Percentiles rank a stretch among this genome's conserved stretches.
These are phyloP conservation scores for Hyaena hyaena DNA, from an alignment of 2,113 vertebrate species.

Conservation along the genomic window DNA sequence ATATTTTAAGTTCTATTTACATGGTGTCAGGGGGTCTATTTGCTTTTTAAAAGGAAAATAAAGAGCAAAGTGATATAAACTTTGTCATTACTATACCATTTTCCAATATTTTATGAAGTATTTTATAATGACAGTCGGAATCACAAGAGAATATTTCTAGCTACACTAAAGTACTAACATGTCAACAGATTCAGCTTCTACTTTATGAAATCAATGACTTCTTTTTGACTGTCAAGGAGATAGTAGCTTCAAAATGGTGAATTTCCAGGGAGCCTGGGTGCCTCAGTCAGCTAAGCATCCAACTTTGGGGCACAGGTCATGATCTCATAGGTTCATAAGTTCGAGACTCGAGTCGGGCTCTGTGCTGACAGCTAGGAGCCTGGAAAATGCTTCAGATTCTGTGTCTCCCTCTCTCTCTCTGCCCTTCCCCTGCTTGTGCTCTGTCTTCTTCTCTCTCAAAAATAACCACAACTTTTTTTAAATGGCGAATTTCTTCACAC, in stretches of 20 bases:
- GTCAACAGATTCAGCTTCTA: background rate
- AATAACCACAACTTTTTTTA: too few species aligned
- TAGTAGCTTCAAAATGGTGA: background rate
- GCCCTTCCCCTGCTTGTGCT: too few species aligned
- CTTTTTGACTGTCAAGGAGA: background rate
- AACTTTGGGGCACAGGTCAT: too few species aligned
- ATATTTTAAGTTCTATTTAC: background rate
- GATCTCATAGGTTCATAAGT: too few species aligned
- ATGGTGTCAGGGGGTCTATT: background rate
- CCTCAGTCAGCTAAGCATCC: too few species aligned
- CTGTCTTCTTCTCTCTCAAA: too few species aligned
- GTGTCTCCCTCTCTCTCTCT: too few species aligned
- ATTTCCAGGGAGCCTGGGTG: background rate
- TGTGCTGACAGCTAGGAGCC: too few species aligned
- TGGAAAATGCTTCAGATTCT: too few species aligned
- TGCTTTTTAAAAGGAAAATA: background rate
- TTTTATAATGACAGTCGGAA: background rate
- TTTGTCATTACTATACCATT: background rate
- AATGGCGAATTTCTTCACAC: background rate
- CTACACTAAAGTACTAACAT: background rate
- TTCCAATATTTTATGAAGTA: background rate
- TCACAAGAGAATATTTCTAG: background rate
- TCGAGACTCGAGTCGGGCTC: too few species aligned
- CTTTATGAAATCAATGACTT: conserved; percentile 14
- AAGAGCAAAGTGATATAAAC: background rate